Conservation (phyloP, 2,113 vertebrate genomes). For the Brevimyrus niger region DNA sequence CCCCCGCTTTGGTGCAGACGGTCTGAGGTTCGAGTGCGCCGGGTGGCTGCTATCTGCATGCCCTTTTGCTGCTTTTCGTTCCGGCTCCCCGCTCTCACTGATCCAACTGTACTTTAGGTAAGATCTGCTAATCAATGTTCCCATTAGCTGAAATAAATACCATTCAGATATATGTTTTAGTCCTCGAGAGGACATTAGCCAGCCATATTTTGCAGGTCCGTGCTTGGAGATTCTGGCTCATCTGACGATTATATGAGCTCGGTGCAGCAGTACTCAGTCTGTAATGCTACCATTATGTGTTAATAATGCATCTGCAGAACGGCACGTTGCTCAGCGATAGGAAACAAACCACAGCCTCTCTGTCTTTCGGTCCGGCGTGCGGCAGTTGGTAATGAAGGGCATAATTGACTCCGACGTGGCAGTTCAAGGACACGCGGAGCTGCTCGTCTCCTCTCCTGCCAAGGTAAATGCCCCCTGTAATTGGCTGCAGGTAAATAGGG, state of each 20-base stretch:
- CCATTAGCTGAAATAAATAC: background rate
- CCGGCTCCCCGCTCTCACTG: background rate
- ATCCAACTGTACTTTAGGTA: background rate
- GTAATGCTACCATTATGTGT: background rate
- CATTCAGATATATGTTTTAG: background rate
- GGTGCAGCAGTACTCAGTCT: background rate
- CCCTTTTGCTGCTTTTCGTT: background rate
- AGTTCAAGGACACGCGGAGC: constrained; percentile 10
- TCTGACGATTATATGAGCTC: background rate
- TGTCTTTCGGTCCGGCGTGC: background rate
- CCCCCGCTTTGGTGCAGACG: background rate
- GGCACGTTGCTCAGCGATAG: background rate
- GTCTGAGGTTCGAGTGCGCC: background rate
- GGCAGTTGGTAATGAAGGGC: background rate
- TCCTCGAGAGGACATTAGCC: background rate
- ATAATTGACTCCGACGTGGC: constrained; percentile 25
- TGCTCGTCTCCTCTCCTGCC: background rate
- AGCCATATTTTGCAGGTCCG: background rate
- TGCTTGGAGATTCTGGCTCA: background rate
- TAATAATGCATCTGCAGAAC: background rate
- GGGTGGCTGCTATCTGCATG: background rate
- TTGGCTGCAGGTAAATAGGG: background rate
- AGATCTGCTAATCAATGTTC: background rate
- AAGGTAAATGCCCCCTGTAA: constrained; percentile 21
- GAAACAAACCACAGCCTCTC: constrained; percentile 14